Percentiles rank a stretch among this genome's conserved stretches.
These are phyloP conservation scores for Brachionus paranguensis DNA, from an alignment of 1,140 invertebrate species.

Conservation along the genomic window DNA sequence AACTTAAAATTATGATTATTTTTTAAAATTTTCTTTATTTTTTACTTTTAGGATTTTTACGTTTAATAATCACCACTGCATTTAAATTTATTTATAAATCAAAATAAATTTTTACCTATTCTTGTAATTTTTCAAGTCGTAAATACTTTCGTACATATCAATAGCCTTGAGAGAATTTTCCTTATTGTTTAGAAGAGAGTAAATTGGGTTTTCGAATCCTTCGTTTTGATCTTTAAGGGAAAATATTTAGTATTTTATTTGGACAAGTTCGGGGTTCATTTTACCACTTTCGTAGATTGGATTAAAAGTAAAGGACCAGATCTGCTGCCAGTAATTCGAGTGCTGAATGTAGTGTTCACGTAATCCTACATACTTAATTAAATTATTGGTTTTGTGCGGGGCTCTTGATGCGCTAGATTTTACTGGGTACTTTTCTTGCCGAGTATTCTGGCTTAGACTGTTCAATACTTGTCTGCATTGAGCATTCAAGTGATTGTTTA, in stretches of 20 bases:
- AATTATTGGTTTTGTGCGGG: neutral
- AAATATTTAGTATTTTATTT: neutral
- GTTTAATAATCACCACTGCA: no score
- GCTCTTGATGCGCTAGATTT: neutral
- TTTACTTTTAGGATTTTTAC: no score
- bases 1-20: no score
- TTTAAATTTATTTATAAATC: no score
- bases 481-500: slow-evolving; percentile 10
- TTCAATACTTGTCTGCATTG: slow-evolving; percentile 15
- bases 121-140: neutral
- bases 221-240: neutral
- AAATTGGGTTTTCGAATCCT: slow-evolving; percentile 29
- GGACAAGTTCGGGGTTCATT: neutral
- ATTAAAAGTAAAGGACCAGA: slow-evolving; percentile 14
- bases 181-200: neutral
- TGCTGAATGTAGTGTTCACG: neutral
- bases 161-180: neutral
- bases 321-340: slow-evolving; percentile 4
- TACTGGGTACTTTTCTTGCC: neutral
- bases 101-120: slow-evolving; percentile 12
- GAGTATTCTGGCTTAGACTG: neutral
- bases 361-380: neutral
- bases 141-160: slow-evolving; percentile 16
- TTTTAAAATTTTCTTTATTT: no score
- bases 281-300: slow-evolving; percentile 27